Base-by-base conservation (phyloP, 30 jellyfish, hydroid and myxozoan species). In the Hydra vulgaris region DNA sequence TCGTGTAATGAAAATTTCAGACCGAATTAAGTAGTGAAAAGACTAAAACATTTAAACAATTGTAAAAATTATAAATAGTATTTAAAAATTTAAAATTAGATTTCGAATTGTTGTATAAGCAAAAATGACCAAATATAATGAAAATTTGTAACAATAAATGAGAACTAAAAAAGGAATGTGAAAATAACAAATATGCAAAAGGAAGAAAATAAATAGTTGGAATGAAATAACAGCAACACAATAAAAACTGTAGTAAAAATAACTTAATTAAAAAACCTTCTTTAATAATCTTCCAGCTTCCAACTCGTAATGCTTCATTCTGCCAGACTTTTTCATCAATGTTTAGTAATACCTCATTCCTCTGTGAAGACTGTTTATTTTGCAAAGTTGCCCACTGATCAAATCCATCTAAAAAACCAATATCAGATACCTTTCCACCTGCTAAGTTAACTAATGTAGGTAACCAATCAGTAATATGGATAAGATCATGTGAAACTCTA, bases 401-500 rank as follows among this genome's bases (percentile, higher is more conserved):
- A 18, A 56, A 26, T 16, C 97, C 97, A 78, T 90, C 97, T 53
- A 80, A 70, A 15, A 15, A 18, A 12, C 71, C 20, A 16, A 23
- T 53, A 17, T 27, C 23, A 12, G 21, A 66, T 18, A 53, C 70
- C 27, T 25, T 23, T 25, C 95, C 95, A 53, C 97, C 95, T 72
- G 95, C 97, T 26, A 89, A 72, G 25, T 82, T 81, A 15, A 73
- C 82, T 27, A 89, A 75, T 72, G 97, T 89, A 15, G 97, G 97
- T 23, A 89, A 79, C 97, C 97, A 89, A 66, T 89, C 97, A 15
- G 97, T 89, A 12, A 89, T 81, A 67, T 89, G 97, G 67, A 85
- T 70, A 55, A 89, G 72, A n/a, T 89, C 97, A 40, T 78, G 67
- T 23, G 95, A 85, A 20, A 85, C 89, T 81, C 94, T 72, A 3